phyloP scores from a whole-genome alignment of 2,797 vertebrate species.

The Tangara arthus region DNA sequence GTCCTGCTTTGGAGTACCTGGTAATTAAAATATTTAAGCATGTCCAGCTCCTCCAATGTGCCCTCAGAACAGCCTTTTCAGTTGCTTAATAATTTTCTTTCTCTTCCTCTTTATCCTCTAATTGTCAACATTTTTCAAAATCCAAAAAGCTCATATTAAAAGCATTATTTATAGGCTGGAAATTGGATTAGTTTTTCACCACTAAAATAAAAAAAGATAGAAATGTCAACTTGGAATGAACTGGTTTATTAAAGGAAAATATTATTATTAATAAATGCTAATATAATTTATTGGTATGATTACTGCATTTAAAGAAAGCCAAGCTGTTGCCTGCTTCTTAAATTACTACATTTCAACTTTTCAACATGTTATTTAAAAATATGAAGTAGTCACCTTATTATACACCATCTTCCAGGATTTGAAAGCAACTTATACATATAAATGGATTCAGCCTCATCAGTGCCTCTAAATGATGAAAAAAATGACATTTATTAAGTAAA shows the following conservation, averaged over 20 bases:
- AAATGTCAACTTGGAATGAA: neutral
- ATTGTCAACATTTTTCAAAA: neutral
- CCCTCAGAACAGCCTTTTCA: neutral
- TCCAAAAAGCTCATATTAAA: neutral
- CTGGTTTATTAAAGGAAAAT: neutral
- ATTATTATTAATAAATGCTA: neutral
- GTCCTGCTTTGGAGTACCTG: neutral
- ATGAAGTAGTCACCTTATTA: conserved; percentile 8
- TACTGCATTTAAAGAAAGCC: conserved; percentile 1
- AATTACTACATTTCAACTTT: neutral
- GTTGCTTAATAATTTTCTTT: neutral
- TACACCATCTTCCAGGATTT: neutral
- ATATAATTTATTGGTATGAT: conserved; percentile 1
- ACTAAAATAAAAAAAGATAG: neutral
- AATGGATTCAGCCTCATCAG: conserved; percentile 32
- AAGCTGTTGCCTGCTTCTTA: neutral
- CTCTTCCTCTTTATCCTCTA: neutral
- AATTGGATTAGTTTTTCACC: neutral
- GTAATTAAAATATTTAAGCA: neutral
- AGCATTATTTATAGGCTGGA: neutral
- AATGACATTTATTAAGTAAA: conserved; percentile 25
- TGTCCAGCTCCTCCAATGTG: neutral
- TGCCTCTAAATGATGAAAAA: neutral
- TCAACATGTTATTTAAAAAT: neutral
- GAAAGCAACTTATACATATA: neutral